A percentile compares a stretch with the other conserved stretches of the same genome.
phyloP scores from a whole-genome alignment of 2,113 vertebrate species.

The Arothron firmamentum region DNA sequence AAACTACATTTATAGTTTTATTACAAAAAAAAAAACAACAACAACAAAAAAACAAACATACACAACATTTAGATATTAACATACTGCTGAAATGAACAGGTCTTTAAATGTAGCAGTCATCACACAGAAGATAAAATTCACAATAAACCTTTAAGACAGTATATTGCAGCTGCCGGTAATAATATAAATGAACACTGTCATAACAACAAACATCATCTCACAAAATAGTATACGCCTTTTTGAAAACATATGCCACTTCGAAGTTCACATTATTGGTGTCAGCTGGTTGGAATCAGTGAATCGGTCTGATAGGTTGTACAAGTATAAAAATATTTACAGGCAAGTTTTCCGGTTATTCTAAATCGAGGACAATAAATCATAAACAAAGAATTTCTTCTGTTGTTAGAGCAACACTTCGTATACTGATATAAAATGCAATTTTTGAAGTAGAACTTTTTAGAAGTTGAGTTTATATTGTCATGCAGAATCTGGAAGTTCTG shows the following conservation, averaged over 20 bases:
- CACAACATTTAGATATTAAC: slow-evolving; percentile 18
- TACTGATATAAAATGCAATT: slow-evolving; percentile 2
- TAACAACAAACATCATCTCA: neutral
- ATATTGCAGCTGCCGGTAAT: slow-evolving; percentile 44
- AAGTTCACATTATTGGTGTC: neutral
- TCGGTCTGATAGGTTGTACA: slow-evolving; percentile 1
- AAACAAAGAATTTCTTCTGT: neutral
- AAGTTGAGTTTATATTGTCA: slow-evolving; percentile 21
- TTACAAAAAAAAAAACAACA: slow-evolving; percentile 49
- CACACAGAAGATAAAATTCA: slow-evolving; percentile 6
- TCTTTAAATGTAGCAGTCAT: slow-evolving; percentile 21
- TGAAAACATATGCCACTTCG: slow-evolving; percentile 7
- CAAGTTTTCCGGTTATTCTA: neutral
- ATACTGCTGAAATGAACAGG: slow-evolving; percentile 13
- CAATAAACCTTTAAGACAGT: slow-evolving; percentile 13
- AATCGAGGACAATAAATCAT: slow-evolving; percentile 7
- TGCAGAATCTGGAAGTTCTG: neutral
- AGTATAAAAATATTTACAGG: slow-evolving; percentile 12
- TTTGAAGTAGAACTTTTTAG: no score
- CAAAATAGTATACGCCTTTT: neutral
- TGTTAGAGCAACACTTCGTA: neutral
- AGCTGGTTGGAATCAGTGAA: slow-evolving; percentile 40
- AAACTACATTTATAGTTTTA: slow-evolving; percentile 21
- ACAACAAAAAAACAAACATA: no score
- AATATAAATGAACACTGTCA: slow-evolving; percentile 15